Evolutionary conservation across 2,113 vertebrate genomes (phyloP), one percentile per base, ranked within the genome.

Genomic region (Odocoileus virginianus): DNA sequence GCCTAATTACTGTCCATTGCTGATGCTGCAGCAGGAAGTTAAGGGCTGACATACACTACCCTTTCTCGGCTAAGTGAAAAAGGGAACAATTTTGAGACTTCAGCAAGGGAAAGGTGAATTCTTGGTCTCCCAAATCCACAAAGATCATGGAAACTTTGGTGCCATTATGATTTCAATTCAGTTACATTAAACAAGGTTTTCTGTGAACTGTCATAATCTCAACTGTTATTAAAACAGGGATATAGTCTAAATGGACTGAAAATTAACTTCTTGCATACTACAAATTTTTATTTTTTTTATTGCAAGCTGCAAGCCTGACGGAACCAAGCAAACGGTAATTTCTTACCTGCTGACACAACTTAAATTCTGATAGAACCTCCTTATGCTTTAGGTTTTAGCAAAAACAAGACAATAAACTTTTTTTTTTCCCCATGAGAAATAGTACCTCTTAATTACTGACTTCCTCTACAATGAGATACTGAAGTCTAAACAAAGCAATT

Each of bases 321-420:
- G 57, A 96, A 94, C 71, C 54, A 96, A 88, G 21, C 78, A 86
- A 43, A 97, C 1, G 9, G 28, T 17, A 87, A 98, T 76, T 96
- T 89, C 28, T 30, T 96, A 54, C 58, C 52, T 67, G 16, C 2
- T 89, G 2, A 87, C 54, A 92, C 36, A 88, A 67, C 81, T 88
- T 85, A 91, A 84, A 81, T 57, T 95, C 50, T 85, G 10, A 43
- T 3, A 93, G 11, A 82, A 57, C 3, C 23, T 78, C n/a, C 27
- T 87, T 89, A 55, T 55, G 91, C 74, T 91, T 97, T 95, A 93
- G 52, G 5, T 89, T 92, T 97, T 60, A 95, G 91, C 64, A 89
- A 91, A 95, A 97, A 88, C 25, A 89, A 92, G 16, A 86, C 10
- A 95, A 43, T 87, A 93, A 93, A 76, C 40, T 7, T 81, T 71